Conservation (phyloP, 2,888 invertebrate genomes). For the Agrochola lota region DNA sequence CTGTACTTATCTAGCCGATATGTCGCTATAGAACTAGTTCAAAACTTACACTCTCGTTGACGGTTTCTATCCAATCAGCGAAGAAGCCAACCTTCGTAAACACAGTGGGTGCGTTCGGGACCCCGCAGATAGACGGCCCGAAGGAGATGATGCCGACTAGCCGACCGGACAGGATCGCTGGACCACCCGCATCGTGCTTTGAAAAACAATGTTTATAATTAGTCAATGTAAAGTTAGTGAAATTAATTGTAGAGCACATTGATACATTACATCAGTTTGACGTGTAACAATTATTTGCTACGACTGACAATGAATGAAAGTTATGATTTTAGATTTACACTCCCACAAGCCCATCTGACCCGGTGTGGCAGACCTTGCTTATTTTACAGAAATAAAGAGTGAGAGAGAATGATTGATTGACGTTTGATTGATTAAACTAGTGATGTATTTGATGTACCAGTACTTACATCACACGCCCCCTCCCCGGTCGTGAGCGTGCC, state of each 20-base stretch:
- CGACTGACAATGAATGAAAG: not conserved
- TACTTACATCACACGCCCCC: constrained; percentile 86
- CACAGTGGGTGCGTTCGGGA: constrained; percentile 83
- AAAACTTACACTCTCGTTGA: constrained; percentile 80
- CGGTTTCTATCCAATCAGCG: constrained; percentile 84
- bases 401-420: not conserved
- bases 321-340: not conserved
- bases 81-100: constrained; percentile 85
- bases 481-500: constrained; percentile 86
- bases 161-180: constrained; percentile 80
- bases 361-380: not conserved
- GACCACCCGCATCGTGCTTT: constrained; percentile 87
- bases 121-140: constrained; percentile 83
- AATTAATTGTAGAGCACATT: not conserved
- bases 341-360: not conserved
- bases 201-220: not conserved
- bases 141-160: constrained; percentile 86
- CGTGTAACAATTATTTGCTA: not conserved
- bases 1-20: not conserved
- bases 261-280: not conserved
- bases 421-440: not conserved
- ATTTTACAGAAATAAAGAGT: not conserved
- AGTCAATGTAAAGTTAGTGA: not conserved
- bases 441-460: not conserved
- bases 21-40: not conserved